These are phyloP conservation scores for Labeo rohita DNA, from an alignment of 2,113 vertebrate genomes.

Conservation along the genomic window DNA sequence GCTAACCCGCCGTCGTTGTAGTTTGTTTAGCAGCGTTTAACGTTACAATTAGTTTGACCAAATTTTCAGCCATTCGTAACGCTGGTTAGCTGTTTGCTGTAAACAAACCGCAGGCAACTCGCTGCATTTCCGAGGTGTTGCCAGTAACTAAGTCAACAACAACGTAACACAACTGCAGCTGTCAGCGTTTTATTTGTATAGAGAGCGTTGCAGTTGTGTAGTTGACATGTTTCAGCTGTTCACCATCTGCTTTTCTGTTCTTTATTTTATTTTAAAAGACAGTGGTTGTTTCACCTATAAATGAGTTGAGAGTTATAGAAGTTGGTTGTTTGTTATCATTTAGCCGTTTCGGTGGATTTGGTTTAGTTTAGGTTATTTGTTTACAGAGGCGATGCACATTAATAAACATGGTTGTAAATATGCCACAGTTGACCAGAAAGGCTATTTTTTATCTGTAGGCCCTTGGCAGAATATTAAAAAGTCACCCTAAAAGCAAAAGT, in stretches of 20 bases:
- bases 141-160: background rate
- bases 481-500: too few species aligned
- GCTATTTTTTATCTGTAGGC: too few species aligned
- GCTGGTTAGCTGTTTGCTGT: background rate
- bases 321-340: background rate
- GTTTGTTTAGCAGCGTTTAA: background rate
- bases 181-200: background rate
- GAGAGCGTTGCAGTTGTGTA: background rate
- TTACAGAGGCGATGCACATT: too few species aligned
- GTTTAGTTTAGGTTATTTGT: too few species aligned
- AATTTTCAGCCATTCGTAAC: too few species aligned
- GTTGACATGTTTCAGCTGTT: constrained; percentile 22
- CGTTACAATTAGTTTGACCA: background rate
- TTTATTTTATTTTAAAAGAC: background rate
- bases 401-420: too few species aligned
- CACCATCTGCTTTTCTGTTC: background rate
- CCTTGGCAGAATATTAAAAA: too few species aligned
- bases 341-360: background rate
- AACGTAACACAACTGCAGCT: constrained; percentile 22
- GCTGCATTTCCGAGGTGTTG: background rate
- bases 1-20: background rate
- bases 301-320: background rate
- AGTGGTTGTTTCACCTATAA: background rate
- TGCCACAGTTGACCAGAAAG: too few species aligned
- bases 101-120: background rate